A percentile compares a stretch with the other conserved stretches of the same genome.
These are phyloP conservation scores for Yponomeuta plumbellus DNA, from an alignment of 2,888 invertebrate genomes.

Conservation along the genomic window DNA sequence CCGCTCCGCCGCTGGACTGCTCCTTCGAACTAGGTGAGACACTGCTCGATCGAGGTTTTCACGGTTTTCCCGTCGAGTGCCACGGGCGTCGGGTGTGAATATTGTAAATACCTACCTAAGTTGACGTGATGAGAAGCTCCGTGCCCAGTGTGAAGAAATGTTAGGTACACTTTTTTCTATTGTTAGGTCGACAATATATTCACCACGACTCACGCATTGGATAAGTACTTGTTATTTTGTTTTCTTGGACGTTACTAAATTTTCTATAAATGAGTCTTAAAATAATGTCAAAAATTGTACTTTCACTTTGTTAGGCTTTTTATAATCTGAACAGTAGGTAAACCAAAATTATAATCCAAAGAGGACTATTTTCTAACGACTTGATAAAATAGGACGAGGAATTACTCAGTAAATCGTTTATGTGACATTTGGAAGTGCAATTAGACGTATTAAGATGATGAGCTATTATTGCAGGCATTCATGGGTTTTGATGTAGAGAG, in stretches of 20 bases:
- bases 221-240: neutral
- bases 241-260: neutral
- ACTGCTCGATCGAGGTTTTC: conserved; percentile 26
- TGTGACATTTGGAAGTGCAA: no score
- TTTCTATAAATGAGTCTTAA: no score
- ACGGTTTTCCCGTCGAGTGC: conserved; percentile 32
- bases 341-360: no score
- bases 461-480: neutral
- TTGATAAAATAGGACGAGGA: no score
- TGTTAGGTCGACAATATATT: conserved; percentile 6
- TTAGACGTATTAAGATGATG: no score
- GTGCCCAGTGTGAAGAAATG: neutral
- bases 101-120: conserved; percentile 28
- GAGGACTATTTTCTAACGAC: no score
- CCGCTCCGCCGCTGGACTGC: conserved; percentile 14
- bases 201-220: neutral
- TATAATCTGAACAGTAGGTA: neutral
- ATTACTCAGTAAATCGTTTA: no score
- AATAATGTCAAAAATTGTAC: neutral
- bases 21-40: neutral
- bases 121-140: conserved; percentile 5
- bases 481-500: conserved; percentile 37
- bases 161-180: neutral
- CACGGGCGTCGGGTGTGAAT: conserved; percentile 44
- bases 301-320: neutral